Base-by-base conservation (phyloP, 2,888 invertebrate species). In the Scrobipalpa costella region DNA sequence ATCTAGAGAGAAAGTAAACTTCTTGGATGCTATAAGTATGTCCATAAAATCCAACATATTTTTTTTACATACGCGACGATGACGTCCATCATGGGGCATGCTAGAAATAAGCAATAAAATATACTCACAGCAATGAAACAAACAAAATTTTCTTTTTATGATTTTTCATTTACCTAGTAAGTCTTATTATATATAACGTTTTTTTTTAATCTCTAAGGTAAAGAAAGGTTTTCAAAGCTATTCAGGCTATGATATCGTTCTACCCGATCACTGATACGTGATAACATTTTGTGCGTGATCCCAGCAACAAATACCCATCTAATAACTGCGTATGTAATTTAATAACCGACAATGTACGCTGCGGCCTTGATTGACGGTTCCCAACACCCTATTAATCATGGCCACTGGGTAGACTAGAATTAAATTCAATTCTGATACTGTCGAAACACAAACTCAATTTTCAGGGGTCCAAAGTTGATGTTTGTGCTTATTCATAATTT, bases 361-460 rank as follows among this genome's bases (percentile, higher is more conserved):
- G 34, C 44, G 60, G 47, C 58, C 50, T 52, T 50, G 63, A 65
- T 65, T 63, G 65, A 65, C 57, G 63, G 21, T 36, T 44, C 55
- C 19, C 17, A 59, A 50, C 65, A 61, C 44, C 17, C 61, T 63
- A 65, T 65, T 65, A 65, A 65, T 65, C 65, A 60, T 21, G 3
- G 57, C 50, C 63, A 13, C 9, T 49, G 47, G 57, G 49, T 63
- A 63, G 17, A 60, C 63, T 36, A 33, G 40, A 50, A 62, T 62
- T 58, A 40, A 65, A 65, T 65, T 65, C 60, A 62, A 62, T 65
- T 65, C 62, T 52, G 59, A 55, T 63, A 55, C 13, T 50, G 19
- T 8, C 19, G 6, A 49, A 49, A 49, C 49, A 17, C 6, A 17
- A 36, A 1, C 49, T 15, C 17, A 49, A 49, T 49, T 49, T 17